Evolutionary conservation across 2,888 invertebrate genomes (phyloP).

Genomic region (Teinopalpus imperialis): DNA sequence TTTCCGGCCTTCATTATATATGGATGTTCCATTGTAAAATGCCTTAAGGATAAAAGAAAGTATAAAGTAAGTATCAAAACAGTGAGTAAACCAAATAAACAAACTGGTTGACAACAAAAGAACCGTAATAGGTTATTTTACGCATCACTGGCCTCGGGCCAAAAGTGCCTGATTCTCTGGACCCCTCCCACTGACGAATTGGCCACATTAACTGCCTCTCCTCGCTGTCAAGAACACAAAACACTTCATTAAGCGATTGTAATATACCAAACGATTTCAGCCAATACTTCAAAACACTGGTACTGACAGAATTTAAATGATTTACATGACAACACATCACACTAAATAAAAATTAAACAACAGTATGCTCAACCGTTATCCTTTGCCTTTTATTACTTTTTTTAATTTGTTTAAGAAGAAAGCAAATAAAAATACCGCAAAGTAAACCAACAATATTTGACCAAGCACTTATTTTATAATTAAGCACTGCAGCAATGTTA

Average conservation of each 20-base stretch:
- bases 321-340: constrained; percentile 7
- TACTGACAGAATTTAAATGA: constrained; percentile 23
- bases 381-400: constrained; percentile 1
- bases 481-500: neutral
- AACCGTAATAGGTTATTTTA: constrained; percentile 60
- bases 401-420: neutral
- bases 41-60: neutral
- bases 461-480: constrained; percentile 1
- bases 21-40: too few species aligned
- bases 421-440: too few species aligned
- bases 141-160: constrained; percentile 44
- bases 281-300: constrained; percentile 31
- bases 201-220: constrained; percentile 40
- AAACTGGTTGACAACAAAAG: constrained; percentile 50
- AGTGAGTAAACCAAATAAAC: constrained; percentile 33
- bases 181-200: constrained; percentile 38
- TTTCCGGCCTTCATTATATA: too few species aligned
- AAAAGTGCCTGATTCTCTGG: constrained; percentile 45
- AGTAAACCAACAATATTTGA: constrained; percentile 11
- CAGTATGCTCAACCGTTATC: constrained; percentile 3
- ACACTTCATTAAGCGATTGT: constrained; percentile 36
- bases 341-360: neutral
- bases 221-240: constrained; percentile 51
- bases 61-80: constrained; percentile 14
- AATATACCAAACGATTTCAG: constrained; percentile 33